phyloP scores from a whole-genome alignment of 2,797 vertebrate species.

The Gallirallus australis region DNA sequence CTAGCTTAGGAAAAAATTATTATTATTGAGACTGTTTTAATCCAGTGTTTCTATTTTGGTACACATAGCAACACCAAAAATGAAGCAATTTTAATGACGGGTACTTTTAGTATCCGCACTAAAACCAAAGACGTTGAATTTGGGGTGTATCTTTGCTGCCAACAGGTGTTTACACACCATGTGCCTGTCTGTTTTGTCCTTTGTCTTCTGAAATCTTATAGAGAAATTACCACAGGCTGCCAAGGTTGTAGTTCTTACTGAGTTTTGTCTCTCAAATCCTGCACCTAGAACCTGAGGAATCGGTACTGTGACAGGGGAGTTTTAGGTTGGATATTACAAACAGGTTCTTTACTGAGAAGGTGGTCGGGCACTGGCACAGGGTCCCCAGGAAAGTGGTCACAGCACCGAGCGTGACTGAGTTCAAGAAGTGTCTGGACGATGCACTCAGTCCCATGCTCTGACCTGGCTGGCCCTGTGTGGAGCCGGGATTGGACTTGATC shows the following conservation, averaged over 20 bases:
- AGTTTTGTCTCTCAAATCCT: neutral
- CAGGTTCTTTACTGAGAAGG: no score
- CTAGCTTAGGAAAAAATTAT: neutral
- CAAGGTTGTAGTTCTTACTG: neutral
- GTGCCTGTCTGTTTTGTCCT: neutral
- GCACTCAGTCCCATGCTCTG: no score
- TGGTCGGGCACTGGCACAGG: no score
- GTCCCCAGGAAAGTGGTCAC: no score
- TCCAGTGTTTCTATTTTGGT: neutral
- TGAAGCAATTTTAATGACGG: neutral
- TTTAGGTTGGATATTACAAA: neutral
- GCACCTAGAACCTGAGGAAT: neutral
- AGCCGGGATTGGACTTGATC: no score
- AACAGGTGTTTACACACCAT: neutral
- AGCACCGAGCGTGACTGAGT: no score
- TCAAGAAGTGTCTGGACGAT: no score
- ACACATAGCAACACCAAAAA: neutral
- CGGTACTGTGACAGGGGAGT: no score
- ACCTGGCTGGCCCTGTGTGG: no score
- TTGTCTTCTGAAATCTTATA: neutral
- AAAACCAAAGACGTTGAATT: neutral
- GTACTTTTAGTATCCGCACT: neutral
- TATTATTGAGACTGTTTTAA: neutral
- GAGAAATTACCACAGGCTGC: neutral
- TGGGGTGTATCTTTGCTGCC: neutral